phyloP scores from a whole-genome alignment of 64 coral and sea anemone species.

The Montipora cactus region DNA sequence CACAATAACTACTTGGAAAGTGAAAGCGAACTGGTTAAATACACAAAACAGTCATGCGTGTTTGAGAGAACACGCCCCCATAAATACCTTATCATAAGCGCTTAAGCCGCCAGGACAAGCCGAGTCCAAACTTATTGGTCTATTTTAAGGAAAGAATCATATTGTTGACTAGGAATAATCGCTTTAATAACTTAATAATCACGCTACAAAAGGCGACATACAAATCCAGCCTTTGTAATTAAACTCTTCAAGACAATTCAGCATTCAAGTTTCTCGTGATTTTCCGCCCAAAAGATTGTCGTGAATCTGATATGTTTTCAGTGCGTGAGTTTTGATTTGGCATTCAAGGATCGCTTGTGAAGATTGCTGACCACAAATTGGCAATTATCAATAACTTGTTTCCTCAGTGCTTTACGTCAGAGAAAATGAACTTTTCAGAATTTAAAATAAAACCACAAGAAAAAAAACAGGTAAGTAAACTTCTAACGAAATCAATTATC shows the following conservation, averaged over 20 bases:
- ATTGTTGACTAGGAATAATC: slow-evolving; percentile 1
- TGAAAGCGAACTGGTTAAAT: slow-evolving; percentile 1
- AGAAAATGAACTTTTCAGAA: not conserved
- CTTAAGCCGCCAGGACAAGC: not conserved
- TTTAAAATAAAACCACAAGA: not conserved
- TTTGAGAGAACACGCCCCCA: slow-evolving; percentile 5
- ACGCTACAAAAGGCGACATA: slow-evolving; percentile 10
- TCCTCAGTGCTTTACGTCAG: not conserved
- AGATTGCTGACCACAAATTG: not conserved
- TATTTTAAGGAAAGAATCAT: slow-evolving; percentile 8
- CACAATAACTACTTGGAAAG: not conserved
- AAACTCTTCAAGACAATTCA: not conserved
- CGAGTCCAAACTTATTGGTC: not conserved
- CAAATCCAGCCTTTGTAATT: not conserved
- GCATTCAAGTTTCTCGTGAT: not conserved
- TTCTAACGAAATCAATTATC: not conserved
- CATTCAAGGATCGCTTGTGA: not conserved
- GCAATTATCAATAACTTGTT: not conserved
- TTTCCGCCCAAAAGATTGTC: not conserved
- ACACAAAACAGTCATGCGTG: not conserved
- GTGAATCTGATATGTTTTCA: not conserved
- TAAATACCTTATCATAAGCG: not conserved
- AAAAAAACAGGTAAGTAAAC: not conserved
- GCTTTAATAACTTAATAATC: not conserved
- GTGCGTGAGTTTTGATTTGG: not conserved